Conservation (phyloP, 2,888 invertebrate species). For the Dasysyrphus tricinctus region DNA sequence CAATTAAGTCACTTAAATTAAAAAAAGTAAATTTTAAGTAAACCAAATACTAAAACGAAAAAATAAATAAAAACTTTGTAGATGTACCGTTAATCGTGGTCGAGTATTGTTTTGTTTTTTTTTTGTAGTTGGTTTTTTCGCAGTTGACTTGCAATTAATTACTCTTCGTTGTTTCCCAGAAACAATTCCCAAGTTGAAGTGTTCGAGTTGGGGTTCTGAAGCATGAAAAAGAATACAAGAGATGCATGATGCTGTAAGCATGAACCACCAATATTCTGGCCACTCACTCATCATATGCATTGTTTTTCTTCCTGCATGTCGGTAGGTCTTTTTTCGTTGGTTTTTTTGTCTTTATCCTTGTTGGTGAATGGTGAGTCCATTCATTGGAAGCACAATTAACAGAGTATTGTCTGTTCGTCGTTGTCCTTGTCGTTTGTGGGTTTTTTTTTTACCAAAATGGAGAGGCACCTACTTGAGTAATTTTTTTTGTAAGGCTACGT, state of each 20-base stretch:
- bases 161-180: slow-evolving; percentile 1
- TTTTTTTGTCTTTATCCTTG: slow-evolving; percentile 19
- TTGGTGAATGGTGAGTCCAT: slow-evolving; percentile 14
- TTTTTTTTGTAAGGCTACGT: slow-evolving; percentile 8
- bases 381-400: slow-evolving; percentile 64
- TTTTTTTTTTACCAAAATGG: not conserved
- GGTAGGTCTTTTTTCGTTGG: not conserved
- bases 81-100: slow-evolving; percentile 40
- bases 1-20: slow-evolving; percentile 84
- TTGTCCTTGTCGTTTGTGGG: slow-evolving; percentile 26
- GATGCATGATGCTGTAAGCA: not conserved
- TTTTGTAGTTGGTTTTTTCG: slow-evolving; percentile 8
- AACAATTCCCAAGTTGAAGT: slow-evolving; percentile 32
- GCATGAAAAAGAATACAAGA: slow-evolving; percentile 31
- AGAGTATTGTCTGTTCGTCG: slow-evolving; percentile 55
- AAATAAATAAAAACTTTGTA: slow-evolving; percentile 11
- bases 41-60: slow-evolving; percentile 29
- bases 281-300: slow-evolving; percentile 32
- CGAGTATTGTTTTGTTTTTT: slow-evolving; percentile 37
- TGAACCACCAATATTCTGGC: slow-evolving; percentile 21
- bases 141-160: slow-evolving; percentile 52
- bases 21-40: slow-evolving; percentile 83
- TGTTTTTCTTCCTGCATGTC: slow-evolving; percentile 17
- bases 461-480: not conserved
- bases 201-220: not conserved